Conservation (phyloP, 2,888 invertebrate genomes). For the Unio pictorum region DNA sequence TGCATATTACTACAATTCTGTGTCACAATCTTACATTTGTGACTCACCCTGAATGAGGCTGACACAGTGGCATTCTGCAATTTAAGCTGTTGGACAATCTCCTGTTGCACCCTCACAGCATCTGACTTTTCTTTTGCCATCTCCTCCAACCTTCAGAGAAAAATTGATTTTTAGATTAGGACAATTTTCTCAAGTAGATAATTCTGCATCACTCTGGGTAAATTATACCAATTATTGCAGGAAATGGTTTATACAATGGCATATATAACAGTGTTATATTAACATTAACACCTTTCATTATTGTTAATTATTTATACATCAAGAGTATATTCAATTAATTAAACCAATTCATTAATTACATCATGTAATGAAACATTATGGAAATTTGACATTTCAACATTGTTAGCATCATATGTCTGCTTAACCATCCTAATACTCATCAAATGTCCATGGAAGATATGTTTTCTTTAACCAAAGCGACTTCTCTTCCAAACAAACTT, state of each 20-base stretch:
- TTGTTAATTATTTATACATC: neutral
- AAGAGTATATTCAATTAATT: no score
- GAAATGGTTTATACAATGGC: neutral
- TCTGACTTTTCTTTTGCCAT: slow-evolving; percentile 50
- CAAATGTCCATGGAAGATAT: no score
- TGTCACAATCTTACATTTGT: neutral
- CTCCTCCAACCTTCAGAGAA: slow-evolving; percentile 53
- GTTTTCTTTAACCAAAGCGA: no score
- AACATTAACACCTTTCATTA: neutral
- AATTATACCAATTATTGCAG: no score
- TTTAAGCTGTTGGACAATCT: slow-evolving; percentile 62
- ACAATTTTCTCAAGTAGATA: no score
- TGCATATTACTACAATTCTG: neutral
- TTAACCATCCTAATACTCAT: no score
- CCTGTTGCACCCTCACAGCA: slow-evolving; percentile 52
- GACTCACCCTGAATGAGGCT: slow-evolving; percentile 61
- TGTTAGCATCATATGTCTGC: no score
- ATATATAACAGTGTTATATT: neutral
- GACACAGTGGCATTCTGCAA: slow-evolving; percentile 63
- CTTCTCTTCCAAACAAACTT: no score
- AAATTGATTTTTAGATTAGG: neutral
- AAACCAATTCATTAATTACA: no score
- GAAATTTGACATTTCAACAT: no score
- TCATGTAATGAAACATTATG: no score
- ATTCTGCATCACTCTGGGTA: no score